Conservation (phyloP, 1,140 invertebrate species). For the Penaeus japonicus region DNA sequence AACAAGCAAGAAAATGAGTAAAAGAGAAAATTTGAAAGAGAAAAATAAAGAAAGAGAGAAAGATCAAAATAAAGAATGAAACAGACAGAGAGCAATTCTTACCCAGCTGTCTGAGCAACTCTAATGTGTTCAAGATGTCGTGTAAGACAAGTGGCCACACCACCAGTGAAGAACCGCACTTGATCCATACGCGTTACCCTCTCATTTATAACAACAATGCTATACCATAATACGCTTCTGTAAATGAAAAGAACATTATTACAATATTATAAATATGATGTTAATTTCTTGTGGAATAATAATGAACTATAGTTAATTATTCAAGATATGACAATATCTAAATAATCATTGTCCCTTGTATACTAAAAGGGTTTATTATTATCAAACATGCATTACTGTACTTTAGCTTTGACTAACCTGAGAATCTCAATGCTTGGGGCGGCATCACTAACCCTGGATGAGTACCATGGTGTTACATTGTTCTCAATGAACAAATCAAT, state of each 20-base stretch:
- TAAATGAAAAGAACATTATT: conserved; percentile 61
- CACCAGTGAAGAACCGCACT: conserved; percentile 81
- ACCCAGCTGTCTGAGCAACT: conserved; percentile 77
- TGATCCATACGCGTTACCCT: conserved; percentile 78
- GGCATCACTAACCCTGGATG: conserved; percentile 19
- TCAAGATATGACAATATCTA: too few relatives aligned
- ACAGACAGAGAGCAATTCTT: conserved; percentile 59
- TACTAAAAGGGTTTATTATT: too few relatives aligned
- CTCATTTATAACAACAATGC: conserved; percentile 78
- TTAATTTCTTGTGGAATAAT: too few relatives aligned
- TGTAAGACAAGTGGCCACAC: conserved; percentile 80
- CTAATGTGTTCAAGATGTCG: conserved; percentile 87
- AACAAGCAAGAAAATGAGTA: too few relatives aligned
- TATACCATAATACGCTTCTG: conserved; percentile 84
- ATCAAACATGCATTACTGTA: too few relatives aligned
- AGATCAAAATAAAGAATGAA: background rate
- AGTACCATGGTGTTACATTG: conserved; percentile 40
- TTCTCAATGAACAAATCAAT: conserved; percentile 49
- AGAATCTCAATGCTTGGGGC: conserved; percentile 40
- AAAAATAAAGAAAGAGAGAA: background rate
- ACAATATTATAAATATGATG: background rate
- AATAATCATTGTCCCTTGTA: too few relatives aligned
- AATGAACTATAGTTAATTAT: too few relatives aligned
- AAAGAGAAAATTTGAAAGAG: background rate
- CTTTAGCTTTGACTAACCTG: conserved; percentile 11